phyloP scores from a whole-genome alignment of 2,797 vertebrate genomes.

The Semaprochilodus insignis region DNA sequence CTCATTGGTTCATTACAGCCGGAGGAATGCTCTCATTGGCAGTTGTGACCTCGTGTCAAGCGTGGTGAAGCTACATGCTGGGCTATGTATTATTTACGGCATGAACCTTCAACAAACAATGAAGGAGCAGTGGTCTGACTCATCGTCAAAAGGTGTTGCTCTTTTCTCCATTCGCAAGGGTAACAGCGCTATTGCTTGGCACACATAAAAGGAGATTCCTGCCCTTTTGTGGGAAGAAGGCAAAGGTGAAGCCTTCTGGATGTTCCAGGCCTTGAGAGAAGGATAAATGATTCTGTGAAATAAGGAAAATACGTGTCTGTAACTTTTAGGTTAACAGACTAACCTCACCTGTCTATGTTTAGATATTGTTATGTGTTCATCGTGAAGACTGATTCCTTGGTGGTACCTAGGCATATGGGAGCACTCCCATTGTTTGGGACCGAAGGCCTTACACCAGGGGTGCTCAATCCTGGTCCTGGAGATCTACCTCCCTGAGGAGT shows the following conservation, averaged over 20 bases:
- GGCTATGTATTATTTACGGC: constrained; percentile 67
- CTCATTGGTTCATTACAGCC: constrained; percentile 41
- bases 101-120: constrained; percentile 68
- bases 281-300: too few relatives aligned
- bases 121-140: constrained; percentile 71
- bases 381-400: background rate
- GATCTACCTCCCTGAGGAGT: too few relatives aligned
- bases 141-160: constrained; percentile 63
- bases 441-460: too few relatives aligned
- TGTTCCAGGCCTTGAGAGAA: too few relatives aligned
- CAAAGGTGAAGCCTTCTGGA: background rate
- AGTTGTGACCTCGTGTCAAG: constrained; percentile 64
- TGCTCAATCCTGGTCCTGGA: too few relatives aligned
- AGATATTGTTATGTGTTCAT: too few relatives aligned
- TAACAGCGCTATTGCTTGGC: constrained; percentile 65
- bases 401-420: too few relatives aligned
- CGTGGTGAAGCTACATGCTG: constrained; percentile 55
- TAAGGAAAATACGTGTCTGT: too few relatives aligned
- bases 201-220: constrained; percentile 62
- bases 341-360: background rate
- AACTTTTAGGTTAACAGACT: background rate
- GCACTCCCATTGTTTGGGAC: background rate
- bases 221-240: background rate
- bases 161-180: constrained; percentile 51
- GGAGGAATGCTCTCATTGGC: constrained; percentile 7